Conservation (phyloP, 2,888 invertebrate species). For the Drosophila anceps region DNA sequence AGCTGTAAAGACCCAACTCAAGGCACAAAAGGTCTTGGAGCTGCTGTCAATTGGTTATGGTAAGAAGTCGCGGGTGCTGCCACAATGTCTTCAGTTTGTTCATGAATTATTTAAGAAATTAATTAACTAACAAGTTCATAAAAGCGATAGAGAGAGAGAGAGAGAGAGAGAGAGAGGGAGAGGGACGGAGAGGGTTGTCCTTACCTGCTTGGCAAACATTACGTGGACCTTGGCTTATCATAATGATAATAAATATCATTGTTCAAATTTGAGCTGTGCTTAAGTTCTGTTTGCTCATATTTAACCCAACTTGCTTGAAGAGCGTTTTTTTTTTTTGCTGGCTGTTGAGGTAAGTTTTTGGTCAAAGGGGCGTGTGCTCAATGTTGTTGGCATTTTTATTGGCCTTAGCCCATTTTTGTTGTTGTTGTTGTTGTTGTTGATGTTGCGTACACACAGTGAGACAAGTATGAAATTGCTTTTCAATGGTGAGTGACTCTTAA, state of each 20-base stretch:
- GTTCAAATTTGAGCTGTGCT: conserved; percentile 22
- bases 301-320: conserved; percentile 11
- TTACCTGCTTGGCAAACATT: conserved; percentile 20
- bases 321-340: not conserved
- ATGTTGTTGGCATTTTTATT: conserved; percentile 26
- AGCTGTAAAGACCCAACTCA: conserved; percentile 1
- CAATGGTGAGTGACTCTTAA: conserved; percentile 40
- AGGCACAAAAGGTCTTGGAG: not conserved
- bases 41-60: conserved; percentile 47
- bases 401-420: conserved; percentile 9
- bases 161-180: not conserved
- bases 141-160: not conserved
- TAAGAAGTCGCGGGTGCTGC: conserved; percentile 28
- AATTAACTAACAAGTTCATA: conserved; percentile 50
- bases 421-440: not conserved
- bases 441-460: not conserved
- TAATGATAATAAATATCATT: conserved; percentile 57
- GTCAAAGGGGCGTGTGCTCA: conserved; percentile 39
- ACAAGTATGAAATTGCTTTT: conserved; percentile 45
- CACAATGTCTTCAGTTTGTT: conserved; percentile 45
- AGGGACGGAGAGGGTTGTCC: not conserved
- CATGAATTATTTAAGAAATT: conserved; percentile 65
- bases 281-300: conserved; percentile 2
- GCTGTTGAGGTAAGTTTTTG: not conserved
- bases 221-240: conserved; percentile 36